A percentile compares a stretch with the other conserved stretches of the same genome.
These are phyloP conservation scores for Zygaena filipendulae DNA, from an alignment of 2,888 invertebrate genomes.

Conservation along the genomic window DNA sequence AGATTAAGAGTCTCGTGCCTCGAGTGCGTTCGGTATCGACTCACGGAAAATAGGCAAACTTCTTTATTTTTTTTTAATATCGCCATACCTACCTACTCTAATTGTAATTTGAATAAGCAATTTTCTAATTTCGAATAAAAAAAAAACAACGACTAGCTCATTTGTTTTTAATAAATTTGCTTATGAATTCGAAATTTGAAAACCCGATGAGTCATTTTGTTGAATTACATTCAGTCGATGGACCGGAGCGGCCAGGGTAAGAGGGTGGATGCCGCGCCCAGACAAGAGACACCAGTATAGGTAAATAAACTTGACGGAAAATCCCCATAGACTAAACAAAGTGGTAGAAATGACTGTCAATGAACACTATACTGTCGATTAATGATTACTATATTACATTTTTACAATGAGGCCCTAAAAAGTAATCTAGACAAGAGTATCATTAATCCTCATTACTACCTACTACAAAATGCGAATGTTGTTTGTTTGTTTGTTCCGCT, in stretches of 20 bases:
- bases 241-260: slow-evolving; percentile 4
- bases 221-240: too few species aligned
- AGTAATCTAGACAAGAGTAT: too few species aligned
- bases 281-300: slow-evolving; percentile 23
- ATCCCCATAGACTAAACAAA: slow-evolving; percentile 9
- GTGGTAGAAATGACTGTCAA: too few species aligned
- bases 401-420: too few species aligned
- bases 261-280: slow-evolving; percentile 16
- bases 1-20: slow-evolving; percentile 52
- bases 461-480: too few species aligned
- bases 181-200: background rate
- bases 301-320: slow-evolving; percentile 25
- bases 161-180: background rate
- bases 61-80: slow-evolving; percentile 23
- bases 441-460: too few species aligned
- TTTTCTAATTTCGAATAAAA: background rate
- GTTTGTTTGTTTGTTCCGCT: background rate
- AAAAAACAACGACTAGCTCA: too few species aligned
- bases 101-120: slow-evolving; percentile 30
- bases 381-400: too few species aligned
- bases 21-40: slow-evolving; percentile 40
- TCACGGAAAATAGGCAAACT: slow-evolving; percentile 28
- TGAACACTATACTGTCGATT: too few species aligned
- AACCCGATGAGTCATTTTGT: too few species aligned
- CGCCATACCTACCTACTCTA: too few species aligned